These are phyloP conservation scores for Dicaeum eximium DNA, from an alignment of 2,113 vertebrate species.

Conservation along the genomic window DNA sequence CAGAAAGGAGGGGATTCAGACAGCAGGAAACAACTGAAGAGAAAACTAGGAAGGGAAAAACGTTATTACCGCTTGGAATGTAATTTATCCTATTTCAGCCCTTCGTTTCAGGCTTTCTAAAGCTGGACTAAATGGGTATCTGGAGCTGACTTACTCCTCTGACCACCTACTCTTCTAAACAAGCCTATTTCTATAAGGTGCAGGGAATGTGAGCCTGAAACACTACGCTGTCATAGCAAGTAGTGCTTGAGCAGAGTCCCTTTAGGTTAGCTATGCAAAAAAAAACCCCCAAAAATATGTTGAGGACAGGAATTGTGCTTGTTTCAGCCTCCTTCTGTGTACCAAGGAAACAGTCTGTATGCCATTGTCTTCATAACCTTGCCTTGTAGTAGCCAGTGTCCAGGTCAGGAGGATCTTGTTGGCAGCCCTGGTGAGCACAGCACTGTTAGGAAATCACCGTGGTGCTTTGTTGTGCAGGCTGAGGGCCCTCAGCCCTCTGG, in stretches of 20 bases:
- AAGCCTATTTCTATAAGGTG: not conserved
- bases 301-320: not conserved
- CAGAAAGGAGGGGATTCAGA: not conserved
- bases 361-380: not conserved
- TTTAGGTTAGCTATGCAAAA: not conserved
- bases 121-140: not conserved
- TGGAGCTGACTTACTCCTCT: not conserved
- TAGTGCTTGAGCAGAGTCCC: not conserved
- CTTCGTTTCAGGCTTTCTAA: not conserved
- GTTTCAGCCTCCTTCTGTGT: not conserved
- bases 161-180: not conserved
- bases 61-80: not conserved
- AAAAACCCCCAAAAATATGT: fast-evolving
- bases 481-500: not conserved
- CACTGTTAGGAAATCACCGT: not conserved
- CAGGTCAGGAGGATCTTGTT: not conserved
- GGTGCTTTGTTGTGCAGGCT: not conserved
- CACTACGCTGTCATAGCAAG: not conserved
- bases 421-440: not conserved
- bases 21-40: not conserved
- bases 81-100: not conserved
- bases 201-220: not conserved
- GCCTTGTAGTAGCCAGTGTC: not conserved
- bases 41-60: not conserved
- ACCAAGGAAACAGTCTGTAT: not conserved